Percentiles rank a stretch among this genome's conserved stretches.
Conservation (phyloP, 2,113 vertebrate genomes). For the Amblyopsis rosae region DNA sequence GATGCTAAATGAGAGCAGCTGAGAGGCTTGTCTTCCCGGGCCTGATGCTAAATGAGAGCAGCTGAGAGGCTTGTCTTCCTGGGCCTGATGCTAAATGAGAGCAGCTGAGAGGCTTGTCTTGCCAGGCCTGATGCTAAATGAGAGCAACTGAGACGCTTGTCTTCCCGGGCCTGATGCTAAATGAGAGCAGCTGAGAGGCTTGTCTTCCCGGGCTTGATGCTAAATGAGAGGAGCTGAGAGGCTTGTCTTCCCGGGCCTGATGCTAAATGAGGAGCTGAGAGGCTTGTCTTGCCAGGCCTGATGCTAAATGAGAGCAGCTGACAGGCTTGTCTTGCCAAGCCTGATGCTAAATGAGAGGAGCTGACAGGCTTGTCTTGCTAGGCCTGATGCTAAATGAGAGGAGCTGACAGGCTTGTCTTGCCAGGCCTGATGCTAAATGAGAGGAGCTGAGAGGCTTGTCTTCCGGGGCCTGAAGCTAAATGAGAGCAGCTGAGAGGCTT, state of each 20-base stretch:
- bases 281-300: constrained; percentile 2
- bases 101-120: constrained; percentile 21
- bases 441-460: constrained; percentile 22
- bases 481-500: constrained; percentile 23
- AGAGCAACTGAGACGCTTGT: constrained; percentile 24
- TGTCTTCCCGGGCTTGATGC: neutral
- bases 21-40: constrained; percentile 9
- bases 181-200: constrained; percentile 21
- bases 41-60: constrained; percentile 11
- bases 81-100: constrained; percentile 1
- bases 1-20: constrained; percentile 12
- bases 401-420: constrained; percentile 24
- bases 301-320: constrained; percentile 12
- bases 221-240: constrained; percentile 16
- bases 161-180: neutral
- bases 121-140: neutral
- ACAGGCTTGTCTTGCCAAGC: constrained; percentile 6
- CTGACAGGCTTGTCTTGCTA: constrained; percentile 8
- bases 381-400: neutral
- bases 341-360: constrained; percentile 7
- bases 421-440: neutral
- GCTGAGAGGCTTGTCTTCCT: constrained; percentile 17
- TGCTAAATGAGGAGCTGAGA: constrained; percentile 16
- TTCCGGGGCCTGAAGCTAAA: neutral
- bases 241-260: constrained; percentile 5